phyloP scores from a whole-genome alignment of 2,113 vertebrate genomes.

The Carlito syrichta region DNA sequence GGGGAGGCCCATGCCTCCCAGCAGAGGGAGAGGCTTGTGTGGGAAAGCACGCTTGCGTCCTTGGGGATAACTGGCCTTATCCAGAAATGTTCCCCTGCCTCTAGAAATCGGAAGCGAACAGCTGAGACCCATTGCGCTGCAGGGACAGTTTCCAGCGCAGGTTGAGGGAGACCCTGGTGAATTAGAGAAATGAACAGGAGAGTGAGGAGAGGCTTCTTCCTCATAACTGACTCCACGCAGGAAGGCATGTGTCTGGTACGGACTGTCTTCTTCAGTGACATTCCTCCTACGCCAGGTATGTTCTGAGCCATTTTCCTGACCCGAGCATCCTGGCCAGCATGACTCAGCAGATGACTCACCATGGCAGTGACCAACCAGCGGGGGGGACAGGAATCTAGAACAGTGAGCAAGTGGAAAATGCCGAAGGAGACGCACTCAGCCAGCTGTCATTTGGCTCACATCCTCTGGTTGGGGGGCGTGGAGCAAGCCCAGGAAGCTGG shows the following conservation, averaged over 20 bases:
- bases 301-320: neutral
- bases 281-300: neutral
- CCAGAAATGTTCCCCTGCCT: neutral
- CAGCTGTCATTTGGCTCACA: neutral
- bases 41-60: neutral
- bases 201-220: neutral
- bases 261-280: neutral
- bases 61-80: neutral
- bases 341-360: slow-evolving; percentile 69
- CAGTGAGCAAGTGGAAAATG: neutral
- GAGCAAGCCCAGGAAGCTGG: neutral
- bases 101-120: neutral
- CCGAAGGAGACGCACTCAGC: neutral
- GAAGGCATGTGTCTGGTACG: neutral
- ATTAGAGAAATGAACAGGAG: neutral
- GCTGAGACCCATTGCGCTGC: fast-evolving
- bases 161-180: neutral
- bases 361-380: neutral
- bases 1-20: fast-evolving
- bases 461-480: neutral
- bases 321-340: neutral
- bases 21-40: neutral
- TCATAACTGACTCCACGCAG: neutral
- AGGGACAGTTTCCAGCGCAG: neutral
- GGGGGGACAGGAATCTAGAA: neutral